phyloP scores from a whole-genome alignment of 2,888 invertebrate genomes.

The Limnephilus marmoratus region DNA sequence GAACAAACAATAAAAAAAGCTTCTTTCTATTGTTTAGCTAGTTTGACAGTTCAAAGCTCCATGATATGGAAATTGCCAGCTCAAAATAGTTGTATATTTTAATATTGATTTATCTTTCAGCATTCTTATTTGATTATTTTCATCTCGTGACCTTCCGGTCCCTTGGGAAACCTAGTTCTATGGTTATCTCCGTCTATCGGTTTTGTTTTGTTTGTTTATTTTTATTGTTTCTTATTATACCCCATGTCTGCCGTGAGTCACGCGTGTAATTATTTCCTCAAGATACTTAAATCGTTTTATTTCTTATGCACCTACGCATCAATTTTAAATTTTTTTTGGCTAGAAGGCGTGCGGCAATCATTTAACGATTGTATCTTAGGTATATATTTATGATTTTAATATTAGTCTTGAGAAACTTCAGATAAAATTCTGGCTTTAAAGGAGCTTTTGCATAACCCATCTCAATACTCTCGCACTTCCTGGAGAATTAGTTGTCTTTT shows the following conservation, averaged over 20 bases:
- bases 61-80: too few species aligned
- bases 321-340: background rate
- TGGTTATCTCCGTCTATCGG: background rate
- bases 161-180: background rate
- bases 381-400: background rate
- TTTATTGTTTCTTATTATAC: background rate
- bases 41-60: too few species aligned
- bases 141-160: background rate
- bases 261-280: constrained; percentile 27
- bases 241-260: constrained; percentile 7
- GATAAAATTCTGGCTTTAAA: background rate
- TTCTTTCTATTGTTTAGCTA: too few species aligned
- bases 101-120: background rate
- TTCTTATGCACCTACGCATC: background rate
- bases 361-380: background rate
- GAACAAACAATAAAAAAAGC: background rate
- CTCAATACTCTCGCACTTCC: background rate
- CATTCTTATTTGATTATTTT: background rate
- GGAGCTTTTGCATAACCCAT: background rate
- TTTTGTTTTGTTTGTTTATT: background rate
- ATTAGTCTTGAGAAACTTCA: background rate
- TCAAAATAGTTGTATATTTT: background rate
- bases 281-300: constrained; percentile 1
- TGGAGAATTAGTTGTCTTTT: background rate
- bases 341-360: background rate